Evolutionary conservation across 2,797 vertebrate species (phyloP).

Genomic region (Lacerta agilis): DNA sequence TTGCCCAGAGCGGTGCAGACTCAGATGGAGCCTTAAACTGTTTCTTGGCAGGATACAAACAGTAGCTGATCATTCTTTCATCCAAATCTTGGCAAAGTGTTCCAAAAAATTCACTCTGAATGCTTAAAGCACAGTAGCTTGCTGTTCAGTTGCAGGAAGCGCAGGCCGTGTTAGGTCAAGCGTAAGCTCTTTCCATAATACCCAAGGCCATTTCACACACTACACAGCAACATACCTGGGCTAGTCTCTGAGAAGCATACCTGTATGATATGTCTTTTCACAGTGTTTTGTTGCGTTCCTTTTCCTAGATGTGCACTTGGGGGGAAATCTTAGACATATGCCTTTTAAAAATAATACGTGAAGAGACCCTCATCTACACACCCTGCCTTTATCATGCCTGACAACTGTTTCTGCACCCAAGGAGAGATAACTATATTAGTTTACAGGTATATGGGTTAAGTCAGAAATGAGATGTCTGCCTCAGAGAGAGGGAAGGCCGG

Average conservation of each 20-base stretch:
- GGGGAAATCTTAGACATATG: neutral
- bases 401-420: neutral
- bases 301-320: neutral
- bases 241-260: neutral
- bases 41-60: neutral
- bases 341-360: neutral
- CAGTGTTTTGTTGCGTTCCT: neutral
- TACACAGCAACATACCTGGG: neutral
- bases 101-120: neutral
- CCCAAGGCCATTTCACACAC: neutral
- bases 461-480: too few relatives aligned
- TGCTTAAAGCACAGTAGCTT: neutral
- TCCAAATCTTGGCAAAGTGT: neutral
- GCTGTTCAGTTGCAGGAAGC: neutral
- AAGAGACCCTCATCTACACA: too few relatives aligned
- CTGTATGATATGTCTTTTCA: neutral
- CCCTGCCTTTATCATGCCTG: neutral
- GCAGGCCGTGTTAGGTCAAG: neutral
- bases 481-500: neutral
- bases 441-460: too few relatives aligned
- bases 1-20: constrained; percentile 46
- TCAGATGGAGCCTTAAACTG: constrained; percentile 39
- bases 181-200: neutral
- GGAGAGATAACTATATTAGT: neutral
- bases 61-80: neutral